Base-by-base conservation (phyloP, 2,888 invertebrate species). In the Lasioglossum malachurum region DNA sequence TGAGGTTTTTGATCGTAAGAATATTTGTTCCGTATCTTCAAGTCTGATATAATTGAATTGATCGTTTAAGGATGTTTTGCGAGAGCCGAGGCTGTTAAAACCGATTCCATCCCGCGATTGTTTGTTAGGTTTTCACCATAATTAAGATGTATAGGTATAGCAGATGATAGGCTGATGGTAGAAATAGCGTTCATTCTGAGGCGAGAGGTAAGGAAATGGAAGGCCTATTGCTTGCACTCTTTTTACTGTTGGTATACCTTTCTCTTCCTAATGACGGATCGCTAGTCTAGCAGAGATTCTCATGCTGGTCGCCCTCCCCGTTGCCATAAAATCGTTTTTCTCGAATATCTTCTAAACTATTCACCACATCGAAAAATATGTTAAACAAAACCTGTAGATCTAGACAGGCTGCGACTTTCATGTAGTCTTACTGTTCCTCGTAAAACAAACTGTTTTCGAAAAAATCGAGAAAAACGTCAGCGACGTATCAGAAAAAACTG, bases 341-440 rank as follows among this genome's bases (percentile, higher is more conserved):
- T 14, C 44, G 14, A 4, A 44, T 44, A 12, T 12, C 44, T 44
- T 44, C 44, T 4, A 4, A 44, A 44, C 44, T 44, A 12, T 14
- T 44, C 44, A 0, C 14, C 4, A 4, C 0, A 14, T 44, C 4
- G 12, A 44, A 44, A 44, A 44, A 44, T 44, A 44, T 4, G 44
- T 44, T 14, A 4, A 12, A 44, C 14, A 0, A 44, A 44, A 14
- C 0, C 14, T 14, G 44, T 44, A 44, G 14, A 44, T 14, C 44
- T 44, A 0, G 12, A 12, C 44, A 12, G 12, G 12, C 12, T 12
- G 14, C 44, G 44, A 14, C 4, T 44, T 44, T 44, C 12, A 44
- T 12, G 44, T 12, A 0, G 2, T 2, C 12, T 4, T 2, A 44
- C 12, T 12, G 0, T 44, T 44, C 0, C 0, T 44, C 12, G 44